Percentiles rank a stretch among this genome's conserved stretches.
phyloP scores from a whole-genome alignment of 2,797 vertebrate genomes.

The Parambassis ranga region DNA sequence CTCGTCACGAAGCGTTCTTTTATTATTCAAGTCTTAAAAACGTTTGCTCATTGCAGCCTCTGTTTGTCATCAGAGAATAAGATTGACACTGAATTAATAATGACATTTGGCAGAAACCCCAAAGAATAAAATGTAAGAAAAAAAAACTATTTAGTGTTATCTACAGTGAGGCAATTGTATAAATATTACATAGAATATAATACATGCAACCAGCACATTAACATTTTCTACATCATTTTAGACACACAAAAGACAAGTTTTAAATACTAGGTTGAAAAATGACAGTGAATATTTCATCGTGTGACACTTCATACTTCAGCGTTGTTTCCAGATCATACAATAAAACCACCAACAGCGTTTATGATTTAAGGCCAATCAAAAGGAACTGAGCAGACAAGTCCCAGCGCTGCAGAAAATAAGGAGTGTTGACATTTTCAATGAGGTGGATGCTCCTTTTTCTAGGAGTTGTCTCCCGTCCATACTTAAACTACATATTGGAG shows the following conservation, averaged over 20 bases:
- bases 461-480: background rate
- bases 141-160: slow-evolving; percentile 17
- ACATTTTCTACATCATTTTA: background rate
- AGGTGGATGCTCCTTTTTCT: background rate
- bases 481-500: background rate
- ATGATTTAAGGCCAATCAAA: slow-evolving; percentile 13
- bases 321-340: background rate
- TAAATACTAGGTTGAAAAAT: background rate
- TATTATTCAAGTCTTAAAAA: background rate
- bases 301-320: slow-evolving; percentile 8
- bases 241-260: background rate
- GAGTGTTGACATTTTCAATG: background rate
- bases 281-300: background rate
- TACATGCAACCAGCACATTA: background rate
- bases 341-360: background rate
- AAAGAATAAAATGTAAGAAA: background rate
- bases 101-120: background rate
- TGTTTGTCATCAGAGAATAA: background rate
- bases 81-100: background rate
- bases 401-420: background rate
- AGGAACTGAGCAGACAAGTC: background rate
- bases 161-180: background rate
- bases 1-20: too few species aligned
- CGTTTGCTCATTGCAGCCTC: background rate
- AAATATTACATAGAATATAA: too few species aligned